Conservation (phyloP, 2,888 invertebrate species). For the Formica aserva region DNA sequence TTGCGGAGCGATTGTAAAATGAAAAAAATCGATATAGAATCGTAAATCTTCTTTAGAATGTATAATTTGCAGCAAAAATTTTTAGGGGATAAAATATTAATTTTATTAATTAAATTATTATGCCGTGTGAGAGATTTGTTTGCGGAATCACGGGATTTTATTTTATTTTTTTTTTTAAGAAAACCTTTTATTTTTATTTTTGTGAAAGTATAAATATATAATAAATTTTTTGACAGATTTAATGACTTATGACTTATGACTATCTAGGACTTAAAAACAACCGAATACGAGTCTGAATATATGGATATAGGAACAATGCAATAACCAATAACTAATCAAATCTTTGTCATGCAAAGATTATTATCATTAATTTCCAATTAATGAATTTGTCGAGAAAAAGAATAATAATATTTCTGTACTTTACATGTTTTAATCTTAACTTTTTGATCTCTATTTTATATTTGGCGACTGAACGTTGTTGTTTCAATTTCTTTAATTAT, state of each 20-base stretch:
- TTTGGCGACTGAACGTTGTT: not conserved
- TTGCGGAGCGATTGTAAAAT: constrained; percentile 1
- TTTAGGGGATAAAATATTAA: not conserved
- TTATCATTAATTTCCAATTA: not conserved
- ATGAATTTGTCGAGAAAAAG: not conserved
- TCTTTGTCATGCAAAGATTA: not conserved
- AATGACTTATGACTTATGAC: not conserved
- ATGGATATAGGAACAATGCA: not conserved
- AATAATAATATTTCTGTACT: not conserved
- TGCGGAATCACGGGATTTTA: too few relatives aligned
- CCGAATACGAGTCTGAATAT: not conserved
- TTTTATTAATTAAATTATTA: not conserved
- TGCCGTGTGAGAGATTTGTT: not conserved
- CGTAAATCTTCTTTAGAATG: constrained; percentile 7
- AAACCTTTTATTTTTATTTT: not conserved
- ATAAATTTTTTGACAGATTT: not conserved
- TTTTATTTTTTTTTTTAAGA: not conserved
- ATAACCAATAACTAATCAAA: not conserved
- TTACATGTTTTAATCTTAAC: not conserved
- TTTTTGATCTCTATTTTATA: not conserved
- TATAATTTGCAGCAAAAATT: constrained; percentile 5
- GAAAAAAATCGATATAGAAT: not conserved
- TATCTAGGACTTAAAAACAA: not conserved
- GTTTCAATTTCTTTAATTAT: not conserved
- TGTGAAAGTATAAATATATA: not conserved